Conservation (phyloP, 2,113 vertebrate genomes). For the Monopterus albus region DNA sequence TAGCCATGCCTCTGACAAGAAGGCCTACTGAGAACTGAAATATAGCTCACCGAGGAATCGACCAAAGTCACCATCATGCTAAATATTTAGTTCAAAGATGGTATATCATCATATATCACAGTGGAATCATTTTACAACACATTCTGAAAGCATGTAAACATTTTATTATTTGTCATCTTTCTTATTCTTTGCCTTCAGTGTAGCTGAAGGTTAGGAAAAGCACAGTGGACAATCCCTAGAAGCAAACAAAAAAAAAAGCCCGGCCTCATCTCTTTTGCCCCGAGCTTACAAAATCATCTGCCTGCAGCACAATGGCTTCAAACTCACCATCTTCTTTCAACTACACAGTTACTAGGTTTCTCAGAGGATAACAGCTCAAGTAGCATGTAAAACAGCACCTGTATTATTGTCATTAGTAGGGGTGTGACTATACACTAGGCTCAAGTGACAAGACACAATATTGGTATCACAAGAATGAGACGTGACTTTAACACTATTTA, state of each 20-base stretch:
- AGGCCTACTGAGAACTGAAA: not conserved
- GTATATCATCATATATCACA: not conserved
- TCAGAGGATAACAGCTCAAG: not conserved
- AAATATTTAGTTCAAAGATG: not conserved
- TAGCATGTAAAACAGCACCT: not conserved
- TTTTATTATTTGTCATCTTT: no score
- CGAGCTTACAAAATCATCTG: not conserved
- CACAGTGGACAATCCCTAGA: not conserved
- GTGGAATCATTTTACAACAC: not conserved
- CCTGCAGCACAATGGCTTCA: not conserved
- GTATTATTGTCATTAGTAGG: no score
- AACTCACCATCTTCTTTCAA: not conserved
- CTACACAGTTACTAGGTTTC: not conserved
- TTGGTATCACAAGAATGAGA: no score
- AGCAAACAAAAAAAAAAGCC: not conserved
- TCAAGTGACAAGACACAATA: no score
- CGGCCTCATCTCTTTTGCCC: not conserved
- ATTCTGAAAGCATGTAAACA: constrained; percentile 10
- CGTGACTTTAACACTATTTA: no score
- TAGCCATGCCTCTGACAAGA: not conserved
- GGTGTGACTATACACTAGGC: no score
- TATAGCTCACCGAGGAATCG: not conserved
- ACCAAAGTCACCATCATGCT: not conserved
- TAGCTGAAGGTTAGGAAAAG: not conserved
- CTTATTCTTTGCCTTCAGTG: no score